phyloP scores from a whole-genome alignment of 2,797 vertebrate genomes.

The Acrossocheilus wenchowensis region DNA sequence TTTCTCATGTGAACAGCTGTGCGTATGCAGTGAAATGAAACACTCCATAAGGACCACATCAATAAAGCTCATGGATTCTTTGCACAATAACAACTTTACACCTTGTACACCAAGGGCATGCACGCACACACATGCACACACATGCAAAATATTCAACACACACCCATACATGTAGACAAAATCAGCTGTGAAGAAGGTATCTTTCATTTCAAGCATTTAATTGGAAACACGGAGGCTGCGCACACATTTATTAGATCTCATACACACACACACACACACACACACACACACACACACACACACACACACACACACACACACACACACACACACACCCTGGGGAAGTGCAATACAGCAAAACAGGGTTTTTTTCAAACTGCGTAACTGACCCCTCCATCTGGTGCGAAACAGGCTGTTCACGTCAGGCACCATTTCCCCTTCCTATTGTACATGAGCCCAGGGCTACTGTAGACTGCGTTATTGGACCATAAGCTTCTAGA shows the following conservation, averaged over 20 bases:
- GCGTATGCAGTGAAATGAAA: background rate
- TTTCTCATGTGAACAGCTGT: background rate
- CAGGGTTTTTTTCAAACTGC: slow-evolving; percentile 48
- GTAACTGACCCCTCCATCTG: slow-evolving; percentile 64
- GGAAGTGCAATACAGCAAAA: slow-evolving; percentile 68
- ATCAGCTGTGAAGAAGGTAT: slow-evolving; percentile 65
- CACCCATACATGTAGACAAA: slow-evolving; percentile 32
- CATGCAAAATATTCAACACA: slow-evolving; percentile 26
- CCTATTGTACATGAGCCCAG: slow-evolving; percentile 42
- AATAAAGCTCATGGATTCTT: slow-evolving; percentile 26
- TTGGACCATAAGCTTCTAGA: slow-evolving; percentile 36
- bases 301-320: slow-evolving; percentile 28
- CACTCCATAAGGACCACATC: slow-evolving; percentile 3
- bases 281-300: slow-evolving; percentile 60
- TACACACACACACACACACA: slow-evolving; percentile 29
- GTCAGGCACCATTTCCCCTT: slow-evolving; percentile 48
- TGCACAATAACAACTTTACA: slow-evolving; percentile 39
- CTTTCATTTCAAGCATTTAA: slow-evolving; percentile 73
- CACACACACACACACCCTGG: slow-evolving; percentile 58
- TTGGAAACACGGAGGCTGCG: slow-evolving; percentile 72
- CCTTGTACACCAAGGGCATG: slow-evolving; percentile 23
- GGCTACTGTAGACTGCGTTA: slow-evolving; percentile 45
- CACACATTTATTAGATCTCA: slow-evolving; percentile 61
- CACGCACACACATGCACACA: background rate
- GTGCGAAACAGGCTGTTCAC: slow-evolving; percentile 51